Evolutionary conservation across 2,888 invertebrate species (phyloP).

Genomic region (Mayetiola destructor): DNA sequence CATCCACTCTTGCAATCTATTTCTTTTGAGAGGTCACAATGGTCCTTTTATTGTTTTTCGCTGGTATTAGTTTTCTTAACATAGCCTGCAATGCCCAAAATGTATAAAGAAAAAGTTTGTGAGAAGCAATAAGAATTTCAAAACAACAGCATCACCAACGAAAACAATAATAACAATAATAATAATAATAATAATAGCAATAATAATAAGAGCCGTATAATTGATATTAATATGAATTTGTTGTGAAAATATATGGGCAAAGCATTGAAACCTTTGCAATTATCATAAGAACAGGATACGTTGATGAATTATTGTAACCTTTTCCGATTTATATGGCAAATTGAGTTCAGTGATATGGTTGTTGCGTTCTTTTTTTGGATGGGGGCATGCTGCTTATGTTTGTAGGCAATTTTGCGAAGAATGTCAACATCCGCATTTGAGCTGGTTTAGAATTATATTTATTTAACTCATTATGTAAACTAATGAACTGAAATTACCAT

Average conservation of each 20-base stretch:
- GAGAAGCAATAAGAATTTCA: too few species aligned
- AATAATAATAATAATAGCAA: not conserved
- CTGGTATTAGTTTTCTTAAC: too few species aligned
- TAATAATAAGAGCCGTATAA: not conserved
- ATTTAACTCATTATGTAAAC: too few species aligned
- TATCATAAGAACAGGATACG: not conserved
- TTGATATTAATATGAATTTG: conserved; percentile 13
- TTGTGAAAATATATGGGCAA: not conserved
- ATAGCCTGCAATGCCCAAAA: too few species aligned
- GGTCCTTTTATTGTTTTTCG: too few species aligned
- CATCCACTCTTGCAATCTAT: too few species aligned
- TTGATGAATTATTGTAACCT: conserved; percentile 4
- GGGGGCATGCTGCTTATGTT: not conserved
- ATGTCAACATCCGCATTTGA: too few species aligned
- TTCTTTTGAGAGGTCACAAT: too few species aligned
- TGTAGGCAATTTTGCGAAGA: too few species aligned
- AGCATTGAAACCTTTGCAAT: not conserved
- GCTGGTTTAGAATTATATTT: too few species aligned
- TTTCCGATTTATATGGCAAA: not conserved
- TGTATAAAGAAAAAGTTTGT: too few species aligned
- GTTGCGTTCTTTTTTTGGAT: not conserved
- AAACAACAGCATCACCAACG: not conserved
- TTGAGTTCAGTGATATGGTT: not conserved
- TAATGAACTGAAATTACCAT: too few species aligned
- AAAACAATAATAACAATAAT: not conserved